These are phyloP conservation scores for Cyprinodon diabolis DNA, from an alignment of 2,797 vertebrate species.

Conservation along the genomic window DNA sequence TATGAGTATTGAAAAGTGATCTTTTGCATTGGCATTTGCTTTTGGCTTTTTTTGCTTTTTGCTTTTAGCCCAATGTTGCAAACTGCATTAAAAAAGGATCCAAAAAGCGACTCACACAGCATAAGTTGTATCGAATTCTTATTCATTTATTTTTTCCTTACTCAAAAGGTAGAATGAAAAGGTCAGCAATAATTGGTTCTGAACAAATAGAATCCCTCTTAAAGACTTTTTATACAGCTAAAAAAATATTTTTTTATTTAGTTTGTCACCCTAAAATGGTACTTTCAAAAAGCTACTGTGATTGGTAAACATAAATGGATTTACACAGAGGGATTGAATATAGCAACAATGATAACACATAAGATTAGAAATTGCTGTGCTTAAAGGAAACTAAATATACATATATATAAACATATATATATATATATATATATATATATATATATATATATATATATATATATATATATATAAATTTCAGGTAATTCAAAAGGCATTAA, in stretches of 20 bases:
- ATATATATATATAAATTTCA: too few species aligned
- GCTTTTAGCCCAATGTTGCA: background rate
- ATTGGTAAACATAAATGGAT: background rate
- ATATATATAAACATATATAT: too few species aligned
- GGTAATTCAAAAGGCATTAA: too few species aligned
- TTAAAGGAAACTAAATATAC: too few species aligned
- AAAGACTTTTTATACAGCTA: background rate
- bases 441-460: too few species aligned
- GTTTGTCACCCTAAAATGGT: too few species aligned
- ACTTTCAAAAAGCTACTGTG: background rate
- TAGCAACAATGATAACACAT: background rate
- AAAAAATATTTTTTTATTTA: background rate
- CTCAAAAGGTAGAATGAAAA: background rate
- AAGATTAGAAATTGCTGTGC: background rate
- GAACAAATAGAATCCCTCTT: background rate
- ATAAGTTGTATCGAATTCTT: background rate
- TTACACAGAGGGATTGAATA: background rate
- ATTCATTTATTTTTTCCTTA: background rate
- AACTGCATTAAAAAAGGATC: background rate
- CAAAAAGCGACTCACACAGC: background rate
- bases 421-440: too few species aligned
- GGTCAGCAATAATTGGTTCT: too few species aligned
- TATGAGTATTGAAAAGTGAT: background rate
- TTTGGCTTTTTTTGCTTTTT: background rate
- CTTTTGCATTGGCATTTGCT: conserved; percentile 4